Percentiles rank a stretch among this genome's conserved stretches.
These are phyloP conservation scores for Helleia helle DNA, from an alignment of 2,888 invertebrate genomes.

Conservation along the genomic window DNA sequence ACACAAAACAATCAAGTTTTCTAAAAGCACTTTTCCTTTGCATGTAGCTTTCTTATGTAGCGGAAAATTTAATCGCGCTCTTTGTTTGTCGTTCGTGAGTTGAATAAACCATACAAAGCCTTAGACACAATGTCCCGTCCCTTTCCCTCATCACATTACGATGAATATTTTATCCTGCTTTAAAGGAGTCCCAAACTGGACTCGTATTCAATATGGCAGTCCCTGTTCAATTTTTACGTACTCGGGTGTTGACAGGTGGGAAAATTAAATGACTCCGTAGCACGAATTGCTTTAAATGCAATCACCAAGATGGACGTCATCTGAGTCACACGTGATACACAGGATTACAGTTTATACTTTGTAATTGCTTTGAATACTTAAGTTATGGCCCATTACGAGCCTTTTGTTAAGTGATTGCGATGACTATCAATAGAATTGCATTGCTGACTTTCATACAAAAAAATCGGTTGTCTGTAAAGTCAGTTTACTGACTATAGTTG, in stretches of 20 bases:
- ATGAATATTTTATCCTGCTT: conserved; percentile 32
- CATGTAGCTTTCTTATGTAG: conserved; percentile 54
- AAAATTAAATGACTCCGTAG: conserved; percentile 22
- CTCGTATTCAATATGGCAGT: conserved; percentile 36
- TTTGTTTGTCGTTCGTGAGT: conserved; percentile 55
- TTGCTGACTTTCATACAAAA: too few relatives aligned
- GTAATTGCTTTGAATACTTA: too few relatives aligned
- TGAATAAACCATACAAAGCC: conserved; percentile 53
- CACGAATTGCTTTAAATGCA: conserved; percentile 8
- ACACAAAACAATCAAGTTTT: conserved; percentile 24
- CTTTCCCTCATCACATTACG: conserved; percentile 27
- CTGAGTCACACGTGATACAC: conserved; percentile 1
- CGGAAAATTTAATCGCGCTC: conserved; percentile 62
- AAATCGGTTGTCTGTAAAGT: too few relatives aligned
- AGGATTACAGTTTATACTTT: conserved; percentile 3
- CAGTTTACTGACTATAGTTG: too few relatives aligned
- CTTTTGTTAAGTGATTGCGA: too few relatives aligned
- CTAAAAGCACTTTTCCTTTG: conserved; percentile 37
- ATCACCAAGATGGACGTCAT: conserved; percentile 6
- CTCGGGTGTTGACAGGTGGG: conserved; percentile 37
- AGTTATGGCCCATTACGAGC: too few relatives aligned
- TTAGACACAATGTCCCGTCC: conserved; percentile 26
- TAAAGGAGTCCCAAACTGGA: conserved; percentile 33
- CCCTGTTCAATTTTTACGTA: conserved; percentile 39
- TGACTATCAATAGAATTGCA: too few relatives aligned